Evolutionary conservation across 1,140 invertebrate species (phyloP).

Genomic region (Drosophila nasuta): DNA sequence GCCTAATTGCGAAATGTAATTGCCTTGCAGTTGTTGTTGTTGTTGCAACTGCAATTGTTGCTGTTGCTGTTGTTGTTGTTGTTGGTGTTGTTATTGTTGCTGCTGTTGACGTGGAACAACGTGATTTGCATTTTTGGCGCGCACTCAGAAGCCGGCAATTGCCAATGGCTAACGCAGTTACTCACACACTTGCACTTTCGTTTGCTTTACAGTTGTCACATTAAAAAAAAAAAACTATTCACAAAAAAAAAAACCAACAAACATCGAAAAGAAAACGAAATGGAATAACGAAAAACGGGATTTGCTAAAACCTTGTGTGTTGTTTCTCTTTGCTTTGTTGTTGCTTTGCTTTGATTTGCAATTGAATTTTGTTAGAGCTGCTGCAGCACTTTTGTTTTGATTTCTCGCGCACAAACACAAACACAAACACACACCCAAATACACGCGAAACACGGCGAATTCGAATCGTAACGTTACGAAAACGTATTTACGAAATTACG

Average conservation of each 20-base stretch:
- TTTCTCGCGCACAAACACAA: slow-evolving; percentile 4
- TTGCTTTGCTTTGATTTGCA: background rate
- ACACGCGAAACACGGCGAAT: slow-evolving; percentile 8
- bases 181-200: slow-evolving; percentile 15
- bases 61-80: too few species aligned
- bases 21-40: slow-evolving; percentile 18
- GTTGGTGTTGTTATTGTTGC: slow-evolving; percentile 6
- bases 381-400: slow-evolving; percentile 26
- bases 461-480: background rate
- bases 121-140: slow-evolving; percentile 45
- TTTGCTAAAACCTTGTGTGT: background rate
- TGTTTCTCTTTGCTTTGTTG: background rate
- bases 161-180: background rate
- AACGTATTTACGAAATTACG: background rate
- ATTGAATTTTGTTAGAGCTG: background rate
- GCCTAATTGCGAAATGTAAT: slow-evolving; percentile 35
- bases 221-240: background rate
- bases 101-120: slow-evolving; percentile 27
- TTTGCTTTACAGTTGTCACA: slow-evolving; percentile 12
- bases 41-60: background rate
- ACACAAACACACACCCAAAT: too few species aligned
- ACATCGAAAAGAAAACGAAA: background rate
- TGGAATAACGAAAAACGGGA: background rate
- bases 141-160: slow-evolving; percentile 42
- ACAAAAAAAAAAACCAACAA: slow-evolving; percentile 2